Base-by-base conservation (phyloP, 2,888 invertebrate genomes). In the Hydriomena furcata region DNA sequence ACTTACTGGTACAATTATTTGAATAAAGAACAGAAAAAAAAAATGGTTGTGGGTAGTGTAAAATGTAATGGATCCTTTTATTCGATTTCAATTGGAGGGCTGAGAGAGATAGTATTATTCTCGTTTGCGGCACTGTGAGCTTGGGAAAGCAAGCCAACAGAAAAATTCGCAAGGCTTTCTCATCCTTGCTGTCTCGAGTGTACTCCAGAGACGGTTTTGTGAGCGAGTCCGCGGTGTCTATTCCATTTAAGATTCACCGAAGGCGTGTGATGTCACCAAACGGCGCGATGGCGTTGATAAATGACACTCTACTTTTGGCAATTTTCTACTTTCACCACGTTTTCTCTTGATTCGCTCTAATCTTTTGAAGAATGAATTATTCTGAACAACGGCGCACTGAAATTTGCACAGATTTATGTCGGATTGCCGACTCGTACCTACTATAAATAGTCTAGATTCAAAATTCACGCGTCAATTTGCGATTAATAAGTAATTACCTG, bases 281-380 rank as follows among this genome's bases (percentile, higher is more conserved):
- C 35, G 35, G 71, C 79, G 69, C n/a, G n/a, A n/a, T n/a, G n/a
- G 72, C 79, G 69, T 77, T 82, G 81, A 82, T 76, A 80, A 82
- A 82, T 79, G 76, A 75, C 69, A 56, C 58, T 60, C 68, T 68
- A 69, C 71, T 77, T n/a, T 78, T 77, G 75, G 76, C 77, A 79
- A 79, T 79, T 79, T 79, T 79, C 80, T 77, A 79, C 77, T 73
- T 76, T 75, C 71, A 61, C 71, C 65, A 61, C 67, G 62, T 65
- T 61, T 59, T 61, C 60, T 68, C 70, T 67, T 59, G 70, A 68
- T 73, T 74, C 71, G 60, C 61, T 71, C 66, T 75, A 73, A 73
- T 75, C 71, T 69, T 63, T 48, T 58, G 63, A 67, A 63, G 72
- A 67, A 71, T 65, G 65, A 70, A 64, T 62, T 69, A 63, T 50